These are phyloP conservation scores for Catalaphyllia jardinei DNA, from an alignment of 64 coral and sea anemone species.

Conservation along the genomic window DNA sequence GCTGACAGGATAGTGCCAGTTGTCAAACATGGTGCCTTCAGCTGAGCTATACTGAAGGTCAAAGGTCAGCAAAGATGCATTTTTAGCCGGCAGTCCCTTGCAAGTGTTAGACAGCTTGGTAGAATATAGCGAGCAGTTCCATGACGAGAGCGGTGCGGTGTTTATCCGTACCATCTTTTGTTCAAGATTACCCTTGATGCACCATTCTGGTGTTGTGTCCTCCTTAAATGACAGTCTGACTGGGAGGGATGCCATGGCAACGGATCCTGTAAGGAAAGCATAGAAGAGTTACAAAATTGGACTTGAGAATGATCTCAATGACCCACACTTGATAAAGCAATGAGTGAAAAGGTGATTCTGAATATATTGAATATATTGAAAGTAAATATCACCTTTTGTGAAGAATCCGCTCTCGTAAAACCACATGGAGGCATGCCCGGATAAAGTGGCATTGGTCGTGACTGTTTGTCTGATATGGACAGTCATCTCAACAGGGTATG, in stretches of 20 bases:
- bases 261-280: background rate
- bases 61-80: background rate
- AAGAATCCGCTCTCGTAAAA: slow-evolving; percentile 24
- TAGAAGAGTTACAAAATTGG: background rate
- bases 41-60: background rate
- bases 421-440: slow-evolving; percentile 32
- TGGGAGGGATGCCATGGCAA: slow-evolving; percentile 14
- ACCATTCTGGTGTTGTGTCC: slow-evolving; percentile 11
- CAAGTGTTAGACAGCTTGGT: background rate
- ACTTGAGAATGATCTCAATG: too few relatives aligned
- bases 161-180: slow-evolving; percentile 38
- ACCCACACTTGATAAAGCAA: too few relatives aligned
- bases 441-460: slow-evolving; percentile 34
- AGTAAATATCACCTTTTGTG: background rate
- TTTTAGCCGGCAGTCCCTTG: background rate
- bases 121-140: slow-evolving; percentile 22
- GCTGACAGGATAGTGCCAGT: slow-evolving; percentile 33
- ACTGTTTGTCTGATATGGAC: slow-evolving; percentile 39
- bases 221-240: slow-evolving; percentile 22
- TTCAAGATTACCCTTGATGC: slow-evolving; percentile 3
- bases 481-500: slow-evolving; percentile 38
- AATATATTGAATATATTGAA: background rate
- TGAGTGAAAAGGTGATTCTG: too few relatives aligned
- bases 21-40: slow-evolving; percentile 39
- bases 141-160: background rate